These are phyloP conservation scores for Hypomesus transpacificus DNA, from an alignment of 2,113 vertebrate genomes.

Conservation along the genomic window DNA sequence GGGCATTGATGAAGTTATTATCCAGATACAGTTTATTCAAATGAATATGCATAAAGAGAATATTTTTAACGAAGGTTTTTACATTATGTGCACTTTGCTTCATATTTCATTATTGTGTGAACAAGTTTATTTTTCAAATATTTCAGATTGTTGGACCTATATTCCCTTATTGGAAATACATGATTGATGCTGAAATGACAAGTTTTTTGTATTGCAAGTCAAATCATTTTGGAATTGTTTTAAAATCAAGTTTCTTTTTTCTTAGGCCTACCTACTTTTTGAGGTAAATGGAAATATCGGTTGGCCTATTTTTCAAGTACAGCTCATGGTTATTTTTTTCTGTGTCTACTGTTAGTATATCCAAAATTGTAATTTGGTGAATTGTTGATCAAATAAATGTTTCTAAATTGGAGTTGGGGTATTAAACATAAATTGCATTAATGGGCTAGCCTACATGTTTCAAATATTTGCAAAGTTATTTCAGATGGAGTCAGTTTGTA, in stretches of 20 bases:
- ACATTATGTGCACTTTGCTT: slow-evolving; percentile 1
- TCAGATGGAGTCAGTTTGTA: too few species aligned
- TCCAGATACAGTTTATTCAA: background rate
- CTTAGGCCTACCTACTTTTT: background rate
- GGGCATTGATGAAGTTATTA: slow-evolving; percentile 10
- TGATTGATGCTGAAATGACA: background rate
- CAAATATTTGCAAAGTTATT: too few species aligned
- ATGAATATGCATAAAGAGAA: background rate
- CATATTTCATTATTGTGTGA: background rate
- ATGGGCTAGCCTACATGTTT: too few species aligned
- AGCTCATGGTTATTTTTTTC: too few species aligned
- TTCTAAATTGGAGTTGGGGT: too few species aligned
- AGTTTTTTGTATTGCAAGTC: background rate
- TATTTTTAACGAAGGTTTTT: slow-evolving; percentile 6
- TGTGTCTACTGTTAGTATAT: too few species aligned
- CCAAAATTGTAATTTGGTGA: too few species aligned
- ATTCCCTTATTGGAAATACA: background rate
- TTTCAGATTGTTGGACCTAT: background rate
- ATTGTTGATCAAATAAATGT: too few species aligned
- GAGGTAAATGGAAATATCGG: background rate
- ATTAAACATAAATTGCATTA: too few species aligned
- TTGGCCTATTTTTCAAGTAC: too few species aligned
- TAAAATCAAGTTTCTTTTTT: background rate
- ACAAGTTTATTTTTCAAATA: background rate
- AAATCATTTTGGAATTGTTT: background rate